Base-by-base conservation (phyloP, 1,140 invertebrate species). In the Helicoverpa armigera region DNA sequence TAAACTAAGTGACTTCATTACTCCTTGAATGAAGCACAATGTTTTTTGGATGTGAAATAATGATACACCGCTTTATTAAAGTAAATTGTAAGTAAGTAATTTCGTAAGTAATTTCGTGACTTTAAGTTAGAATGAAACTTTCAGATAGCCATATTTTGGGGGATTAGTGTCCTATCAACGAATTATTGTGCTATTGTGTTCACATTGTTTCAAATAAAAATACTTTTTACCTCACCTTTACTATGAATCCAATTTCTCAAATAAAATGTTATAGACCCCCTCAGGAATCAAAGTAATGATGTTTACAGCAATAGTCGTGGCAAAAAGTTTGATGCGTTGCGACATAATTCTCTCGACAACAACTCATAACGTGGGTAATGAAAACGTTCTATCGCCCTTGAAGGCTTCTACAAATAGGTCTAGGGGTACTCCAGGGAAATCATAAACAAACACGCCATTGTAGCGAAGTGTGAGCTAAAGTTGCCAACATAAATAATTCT, bases 401-500 rank as follows among this genome's bases (percentile, higher is more conserved):
- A 77, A 77, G 75, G 75, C 58, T 77, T 65, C 75, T 67, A 77
- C 75, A 77, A 77, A 77, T 77, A 77, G 75, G 75, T 77, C 61
- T 67, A 65, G 75, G 31, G 43, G 61, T 67, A 53, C 75, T 67
- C 75, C 35, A 77, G 75, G 75, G 75, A 77, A 77, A 77, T 77
- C 75, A 77, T 77, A 77, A 77, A 77, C 61, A 77, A 77, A 77
- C 75, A 53, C 75, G 60, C 61, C 18, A 77, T 77, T 77, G 75
- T 77, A 65, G 50, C 75, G 58, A 76, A 50, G 61, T 77, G 75
- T 77, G 75, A 77, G 75, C 75, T 65, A 77, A 77, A 77, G 48
- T 77, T 77, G 23, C 75, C 58, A 67, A 77, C 75, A 77, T 77
- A 77, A 77, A 77, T 77, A 77, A 77, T 77, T 77, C 75, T 77